These are phyloP conservation scores for Drosophila dunni DNA, from an alignment of 1,140 invertebrate genomes.

Conservation along the genomic window DNA sequence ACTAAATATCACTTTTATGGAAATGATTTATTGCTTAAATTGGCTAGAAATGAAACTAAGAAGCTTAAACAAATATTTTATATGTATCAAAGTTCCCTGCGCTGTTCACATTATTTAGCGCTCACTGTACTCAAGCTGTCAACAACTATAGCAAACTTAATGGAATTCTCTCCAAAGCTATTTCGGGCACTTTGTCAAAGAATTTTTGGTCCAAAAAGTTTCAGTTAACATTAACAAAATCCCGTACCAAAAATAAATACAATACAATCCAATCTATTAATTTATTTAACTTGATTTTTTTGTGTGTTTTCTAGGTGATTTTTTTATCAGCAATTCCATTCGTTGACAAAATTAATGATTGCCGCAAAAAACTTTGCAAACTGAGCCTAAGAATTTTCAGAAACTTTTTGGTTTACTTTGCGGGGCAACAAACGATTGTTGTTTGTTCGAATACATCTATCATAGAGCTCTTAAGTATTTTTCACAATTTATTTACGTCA, in stretches of 20 bases:
- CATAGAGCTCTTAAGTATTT: conserved; percentile 69
- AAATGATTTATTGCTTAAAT: no score
- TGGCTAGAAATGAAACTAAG: no score
- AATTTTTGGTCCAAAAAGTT: neutral
- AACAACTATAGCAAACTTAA: neutral
- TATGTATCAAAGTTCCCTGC: no score
- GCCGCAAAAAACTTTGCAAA: conserved; percentile 51
- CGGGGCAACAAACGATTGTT: conserved; percentile 28
- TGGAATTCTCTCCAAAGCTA: neutral
- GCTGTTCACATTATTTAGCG: no score
- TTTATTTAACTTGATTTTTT: conserved; percentile 24
- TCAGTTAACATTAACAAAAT: conserved; percentile 7
- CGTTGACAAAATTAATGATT: conserved; percentile 68
- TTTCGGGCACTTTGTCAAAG: neutral
- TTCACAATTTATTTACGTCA: conserved; percentile 75
- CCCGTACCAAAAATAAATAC: conserved; percentile 2
- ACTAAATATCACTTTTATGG: no score
- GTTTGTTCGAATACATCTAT: conserved; percentile 63
- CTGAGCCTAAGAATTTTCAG: conserved; percentile 45
- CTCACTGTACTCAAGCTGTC: neutral
- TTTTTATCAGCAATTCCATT: conserved; percentile 52
- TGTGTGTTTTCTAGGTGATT: neutral
- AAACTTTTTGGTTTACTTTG: conserved; percentile 55
- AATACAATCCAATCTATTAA: conserved; percentile 43
- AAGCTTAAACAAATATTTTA: no score